phyloP scores from a whole-genome alignment of 2,113 vertebrate species.

The Tychaedon coryphoeus region DNA sequence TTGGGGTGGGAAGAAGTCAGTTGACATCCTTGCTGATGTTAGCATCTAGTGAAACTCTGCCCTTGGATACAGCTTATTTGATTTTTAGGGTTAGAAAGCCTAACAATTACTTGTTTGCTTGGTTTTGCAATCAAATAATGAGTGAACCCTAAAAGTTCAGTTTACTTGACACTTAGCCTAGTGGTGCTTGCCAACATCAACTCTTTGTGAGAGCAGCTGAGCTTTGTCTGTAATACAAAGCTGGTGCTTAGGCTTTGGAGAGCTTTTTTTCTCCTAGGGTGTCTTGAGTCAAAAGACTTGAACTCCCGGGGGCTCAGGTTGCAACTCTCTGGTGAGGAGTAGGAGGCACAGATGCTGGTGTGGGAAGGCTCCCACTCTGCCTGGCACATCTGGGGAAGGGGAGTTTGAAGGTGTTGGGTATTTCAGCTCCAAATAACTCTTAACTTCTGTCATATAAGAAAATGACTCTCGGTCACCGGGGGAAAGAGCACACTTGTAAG shows the following conservation, averaged over 20 bases:
- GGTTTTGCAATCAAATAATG: not conserved
- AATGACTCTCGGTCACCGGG: not conserved
- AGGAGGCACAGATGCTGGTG: not conserved
- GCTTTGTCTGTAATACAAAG: not conserved
- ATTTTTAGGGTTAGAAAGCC: not conserved
- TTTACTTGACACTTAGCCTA: not conserved
- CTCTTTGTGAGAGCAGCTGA: not conserved
- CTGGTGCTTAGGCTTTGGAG: not conserved
- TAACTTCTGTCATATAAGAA: not conserved
- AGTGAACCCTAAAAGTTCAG: not conserved
- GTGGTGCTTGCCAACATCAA: not conserved
- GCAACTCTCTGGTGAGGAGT: not conserved
- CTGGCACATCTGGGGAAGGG: not conserved
- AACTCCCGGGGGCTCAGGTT: accelerated
- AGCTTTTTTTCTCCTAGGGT: not conserved
- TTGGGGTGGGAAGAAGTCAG: not conserved
- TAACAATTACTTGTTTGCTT: not conserved
- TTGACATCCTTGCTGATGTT: not conserved
- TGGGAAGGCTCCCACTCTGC: not conserved
- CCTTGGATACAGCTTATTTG: not conserved
- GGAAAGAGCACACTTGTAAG: accelerated
- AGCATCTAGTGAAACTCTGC: not conserved
- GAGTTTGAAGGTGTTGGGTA: not conserved
- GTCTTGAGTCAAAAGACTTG: not conserved
- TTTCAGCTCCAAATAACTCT: not conserved